These are phyloP conservation scores for Dioctria linearis DNA, from an alignment of 2,888 invertebrate genomes.

Conservation along the genomic window DNA sequence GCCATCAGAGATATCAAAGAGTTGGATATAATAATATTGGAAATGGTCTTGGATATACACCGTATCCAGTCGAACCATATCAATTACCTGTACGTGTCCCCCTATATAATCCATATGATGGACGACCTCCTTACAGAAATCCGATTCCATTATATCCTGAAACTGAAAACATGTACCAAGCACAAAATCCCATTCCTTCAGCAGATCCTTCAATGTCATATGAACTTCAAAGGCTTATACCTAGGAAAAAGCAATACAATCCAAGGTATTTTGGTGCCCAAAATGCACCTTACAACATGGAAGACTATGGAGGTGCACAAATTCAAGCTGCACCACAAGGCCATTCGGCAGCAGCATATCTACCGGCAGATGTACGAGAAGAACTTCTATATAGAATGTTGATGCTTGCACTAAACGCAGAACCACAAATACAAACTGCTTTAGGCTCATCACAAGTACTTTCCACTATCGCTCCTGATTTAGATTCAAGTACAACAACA, in stretches of 20 bases:
- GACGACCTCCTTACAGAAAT: conserved; percentile 49
- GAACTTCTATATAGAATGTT: conserved; percentile 81
- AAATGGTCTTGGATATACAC: conserved; percentile 15
- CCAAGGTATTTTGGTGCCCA: conserved; percentile 70
- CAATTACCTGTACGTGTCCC: conserved; percentile 54
- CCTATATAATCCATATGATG: conserved; percentile 55
- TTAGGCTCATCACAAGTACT: conserved; percentile 59
- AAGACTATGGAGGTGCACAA: conserved; percentile 57
- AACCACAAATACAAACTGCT: conserved; percentile 71
- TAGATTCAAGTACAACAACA: conserved; percentile 69
- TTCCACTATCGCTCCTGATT: conserved; percentile 62
- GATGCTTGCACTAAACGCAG: conserved; percentile 80
- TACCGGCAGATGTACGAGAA: conserved; percentile 81
- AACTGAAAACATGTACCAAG: conserved; percentile 60
- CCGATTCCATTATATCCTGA: conserved; percentile 53
- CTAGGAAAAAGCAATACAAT: conserved; percentile 68
- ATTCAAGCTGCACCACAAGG: conserved; percentile 56
- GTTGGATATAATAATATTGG: conserved; percentile 28
- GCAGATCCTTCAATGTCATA: conserved; percentile 66
- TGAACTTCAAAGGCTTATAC: conserved; percentile 72
- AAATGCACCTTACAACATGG: conserved; percentile 69
- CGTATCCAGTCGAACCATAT: conserved; percentile 55
- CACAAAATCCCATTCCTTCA: conserved; percentile 59
- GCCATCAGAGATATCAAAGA: conserved; percentile 76
- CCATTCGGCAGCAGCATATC: conserved; percentile 63